phyloP scores from a whole-genome alignment of 2,797 vertebrate genomes.

The Pangasius mekongensis region DNA sequence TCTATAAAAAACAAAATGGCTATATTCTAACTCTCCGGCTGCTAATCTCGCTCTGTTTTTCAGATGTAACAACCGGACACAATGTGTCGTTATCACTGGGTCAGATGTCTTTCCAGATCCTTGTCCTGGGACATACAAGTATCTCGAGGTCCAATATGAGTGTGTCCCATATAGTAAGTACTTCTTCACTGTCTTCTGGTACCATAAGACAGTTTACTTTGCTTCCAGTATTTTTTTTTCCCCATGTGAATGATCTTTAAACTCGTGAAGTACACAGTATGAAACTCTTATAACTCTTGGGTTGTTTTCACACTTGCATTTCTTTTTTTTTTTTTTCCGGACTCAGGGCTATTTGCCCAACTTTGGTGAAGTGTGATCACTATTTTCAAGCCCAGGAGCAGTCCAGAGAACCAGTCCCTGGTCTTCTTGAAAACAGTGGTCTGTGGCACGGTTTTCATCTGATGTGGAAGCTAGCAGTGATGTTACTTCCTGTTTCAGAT shows the following conservation, averaged over 20 bases:
- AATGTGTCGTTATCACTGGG: conserved; percentile 98
- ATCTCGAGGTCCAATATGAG: conserved; percentile 99
- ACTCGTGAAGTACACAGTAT: not conserved
- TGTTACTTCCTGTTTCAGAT: not conserved
- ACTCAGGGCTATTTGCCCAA: not conserved
- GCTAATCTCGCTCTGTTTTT: conserved; percentile 65
- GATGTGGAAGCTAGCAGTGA: not conserved
- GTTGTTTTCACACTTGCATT: conserved; percentile 8
- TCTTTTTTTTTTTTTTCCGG: not conserved
- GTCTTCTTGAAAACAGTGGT: not conserved
- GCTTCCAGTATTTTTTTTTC: not conserved
- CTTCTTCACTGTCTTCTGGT: conserved; percentile 35
- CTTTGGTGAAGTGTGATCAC: not conserved
- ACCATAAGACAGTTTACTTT: not conserved
- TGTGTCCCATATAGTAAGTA: conserved; percentile 99
- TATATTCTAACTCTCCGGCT: conserved; percentile 65
- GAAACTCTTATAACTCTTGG: not conserved
- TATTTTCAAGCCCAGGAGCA: not conserved
- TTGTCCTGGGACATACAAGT: conserved; percentile 99
- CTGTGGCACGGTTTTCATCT: too few relatives aligned
- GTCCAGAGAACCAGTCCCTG: not conserved
- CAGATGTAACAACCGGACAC: conserved; percentile 99
- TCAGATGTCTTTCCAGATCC: conserved; percentile 99
- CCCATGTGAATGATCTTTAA: not conserved
- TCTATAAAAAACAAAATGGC: not conserved